phyloP scores from a whole-genome alignment of 2,113 vertebrate genomes.

The Cinclus mexicanus region DNA sequence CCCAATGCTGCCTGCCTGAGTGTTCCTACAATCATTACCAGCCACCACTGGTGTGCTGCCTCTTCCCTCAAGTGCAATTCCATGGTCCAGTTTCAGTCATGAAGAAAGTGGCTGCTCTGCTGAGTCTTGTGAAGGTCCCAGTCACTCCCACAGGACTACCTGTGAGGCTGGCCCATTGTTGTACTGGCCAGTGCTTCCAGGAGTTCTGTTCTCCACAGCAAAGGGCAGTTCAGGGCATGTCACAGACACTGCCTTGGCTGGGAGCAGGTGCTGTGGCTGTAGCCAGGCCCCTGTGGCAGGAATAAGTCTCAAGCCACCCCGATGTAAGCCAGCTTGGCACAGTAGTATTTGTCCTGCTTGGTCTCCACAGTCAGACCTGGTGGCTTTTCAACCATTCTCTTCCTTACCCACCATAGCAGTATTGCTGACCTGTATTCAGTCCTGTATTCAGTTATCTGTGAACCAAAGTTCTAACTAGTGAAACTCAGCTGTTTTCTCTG shows the following conservation, averaged over 20 bases:
- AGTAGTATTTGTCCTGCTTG: neutral
- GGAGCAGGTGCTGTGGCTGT: neutral
- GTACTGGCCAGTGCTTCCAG: neutral
- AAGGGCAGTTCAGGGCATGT: rapidly evolving
- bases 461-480: neutral
- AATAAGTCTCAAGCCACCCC: neutral
- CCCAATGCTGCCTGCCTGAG: rapidly evolving
- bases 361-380: neutral
- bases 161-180: rapidly evolving
- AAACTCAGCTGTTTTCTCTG: neutral
- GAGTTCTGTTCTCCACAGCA: neutral
- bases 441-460: neutral
- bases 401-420: neutral
- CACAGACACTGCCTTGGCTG: neutral
- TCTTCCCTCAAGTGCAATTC: neutral
- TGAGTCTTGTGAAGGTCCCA: neutral
- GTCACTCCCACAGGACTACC: neutral
- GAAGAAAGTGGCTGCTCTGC: neutral
- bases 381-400: neutral
- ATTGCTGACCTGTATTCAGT: neutral
- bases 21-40: neutral
- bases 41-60: neutral
- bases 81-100: neutral
- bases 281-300: neutral
- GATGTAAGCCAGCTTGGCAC: neutral